Base-by-base conservation (phyloP, 2,888 invertebrate species). In the Lagria hirta region DNA sequence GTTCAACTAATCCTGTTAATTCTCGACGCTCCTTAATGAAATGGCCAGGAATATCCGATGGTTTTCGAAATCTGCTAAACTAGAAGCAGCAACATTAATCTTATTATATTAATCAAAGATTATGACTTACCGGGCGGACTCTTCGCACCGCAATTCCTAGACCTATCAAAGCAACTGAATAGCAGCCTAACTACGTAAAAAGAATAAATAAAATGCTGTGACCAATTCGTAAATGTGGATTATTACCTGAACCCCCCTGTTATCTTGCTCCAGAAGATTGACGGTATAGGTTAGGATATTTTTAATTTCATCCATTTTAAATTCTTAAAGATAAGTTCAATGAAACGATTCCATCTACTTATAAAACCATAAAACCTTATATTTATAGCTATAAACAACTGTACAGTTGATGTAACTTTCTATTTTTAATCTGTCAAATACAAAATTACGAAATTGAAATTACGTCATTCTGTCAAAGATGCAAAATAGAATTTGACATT, bases 61-160 rank as follows among this genome's bases (percentile, higher is more conserved):
- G 70, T 24, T 54, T 61, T 37, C 62, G 65, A 55, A 73, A 73
- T 55, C 65, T 66, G 40, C 65, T 69, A 50, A 73, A 72, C 73
- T 73, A 53, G 62, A 29, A 22, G 34, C 28, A 30, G 35, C 22
- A 14, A 14, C 3, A 3, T 20, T 6, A 38, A 20, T 18, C 18
- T 6, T 11, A 12, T 14, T 18, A 13, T 4, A 12, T 35, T 4
- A 8, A 23, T 26, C 10, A 36, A 4, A 11, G 5, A 26, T 15
- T 35, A 12, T 37, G 17, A 72, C 75, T 69, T 70, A 78, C 78
- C 15, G 79, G 78, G 61, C 75, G 68, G 20, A 77, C 75, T 68
- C 70, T 73, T 47, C 76, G 66, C 32, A 78, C 48, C 4, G 78
- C 76, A 28, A 73, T 58, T 4, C 73, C 61, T 12, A 79, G 61